These are phyloP conservation scores for Leistus spinibarbis DNA, from an alignment of 2,888 invertebrate genomes.

Conservation along the genomic window DNA sequence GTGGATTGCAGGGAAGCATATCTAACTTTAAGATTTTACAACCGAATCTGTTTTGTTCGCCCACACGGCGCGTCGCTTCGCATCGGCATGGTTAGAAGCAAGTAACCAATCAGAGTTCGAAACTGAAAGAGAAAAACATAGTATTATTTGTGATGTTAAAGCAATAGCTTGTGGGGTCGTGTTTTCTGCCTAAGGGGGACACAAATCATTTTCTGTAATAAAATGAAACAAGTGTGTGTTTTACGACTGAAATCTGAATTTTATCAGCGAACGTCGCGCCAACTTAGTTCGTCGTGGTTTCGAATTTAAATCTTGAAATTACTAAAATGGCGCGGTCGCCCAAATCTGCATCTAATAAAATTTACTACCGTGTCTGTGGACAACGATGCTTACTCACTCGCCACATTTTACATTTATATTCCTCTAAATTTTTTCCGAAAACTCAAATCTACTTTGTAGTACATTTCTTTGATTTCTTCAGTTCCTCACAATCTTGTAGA, in stretches of 20 bases:
- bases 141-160: conserved; percentile 5
- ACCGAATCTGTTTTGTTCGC: not conserved
- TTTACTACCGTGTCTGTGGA: conserved; percentile 5
- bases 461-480: too few species aligned
- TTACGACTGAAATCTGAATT: conserved; percentile 38
- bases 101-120: conserved; percentile 1
- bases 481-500: too few species aligned
- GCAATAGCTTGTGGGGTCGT: not conserved
- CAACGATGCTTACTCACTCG: conserved; percentile 27
- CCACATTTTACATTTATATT: not conserved
- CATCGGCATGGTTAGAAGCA: too few species aligned
- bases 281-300: conserved; percentile 30
- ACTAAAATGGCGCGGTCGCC: conserved; percentile 16
- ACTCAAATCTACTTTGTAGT: too few species aligned
- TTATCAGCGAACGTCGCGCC: conserved; percentile 32
- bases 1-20: not conserved
- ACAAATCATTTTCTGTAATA: conserved; percentile 35
- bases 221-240: conserved; percentile 39
- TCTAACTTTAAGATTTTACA: conserved; percentile 4
- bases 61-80: not conserved
- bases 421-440: too few species aligned
- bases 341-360: conserved; percentile 26
- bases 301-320: conserved; percentile 39
- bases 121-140: not conserved
- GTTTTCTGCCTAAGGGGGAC: conserved; percentile 6